Evolutionary conservation across 2,888 invertebrate species (phyloP).

Genomic region (Torymus tubicola): DNA sequence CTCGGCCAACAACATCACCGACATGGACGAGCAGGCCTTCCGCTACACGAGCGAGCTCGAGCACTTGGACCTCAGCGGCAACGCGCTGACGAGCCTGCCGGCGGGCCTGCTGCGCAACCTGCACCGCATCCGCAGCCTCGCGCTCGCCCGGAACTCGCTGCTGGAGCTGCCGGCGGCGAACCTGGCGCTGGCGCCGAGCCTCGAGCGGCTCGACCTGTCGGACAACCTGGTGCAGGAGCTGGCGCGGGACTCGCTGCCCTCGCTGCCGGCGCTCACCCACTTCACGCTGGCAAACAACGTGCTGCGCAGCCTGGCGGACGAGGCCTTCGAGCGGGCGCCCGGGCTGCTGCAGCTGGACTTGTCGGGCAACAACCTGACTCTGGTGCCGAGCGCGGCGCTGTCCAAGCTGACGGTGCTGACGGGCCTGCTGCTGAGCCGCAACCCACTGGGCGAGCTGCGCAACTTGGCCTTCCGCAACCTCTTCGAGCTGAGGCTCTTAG

Average conservation of each 20-base stretch:
- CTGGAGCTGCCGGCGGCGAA: constrained; percentile 86
- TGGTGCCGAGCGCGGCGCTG: constrained; percentile 86
- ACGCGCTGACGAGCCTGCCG: constrained; percentile 86
- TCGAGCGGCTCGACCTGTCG: constrained; percentile 86
- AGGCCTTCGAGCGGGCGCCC: constrained; percentile 86
- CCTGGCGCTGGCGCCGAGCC: constrained; percentile 81
- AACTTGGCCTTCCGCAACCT: constrained; percentile 90
- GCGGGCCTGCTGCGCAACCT: constrained; percentile 84
- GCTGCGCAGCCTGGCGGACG: constrained; percentile 83
- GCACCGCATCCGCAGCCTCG: constrained; percentile 83
- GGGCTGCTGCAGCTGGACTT: constrained; percentile 86
- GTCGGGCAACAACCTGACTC: constrained; percentile 89
- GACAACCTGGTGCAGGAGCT: constrained; percentile 88
- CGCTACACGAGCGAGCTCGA: constrained; percentile 86
- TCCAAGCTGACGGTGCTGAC: constrained; percentile 87
- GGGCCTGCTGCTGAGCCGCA: constrained; percentile 87
- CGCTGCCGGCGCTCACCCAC: constrained; percentile 83
- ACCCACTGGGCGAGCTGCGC: constrained; percentile 85
- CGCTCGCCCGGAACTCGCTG: constrained; percentile 87
- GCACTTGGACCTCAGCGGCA: constrained; percentile 86
- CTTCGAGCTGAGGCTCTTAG: constrained; percentile 86
- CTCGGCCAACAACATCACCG: constrained; percentile 86
- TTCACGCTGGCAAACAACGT: constrained; percentile 87
- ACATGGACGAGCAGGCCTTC: constrained; percentile 86
- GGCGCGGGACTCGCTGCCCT: constrained; percentile 84